Evolutionary conservation across 1,140 invertebrate genomes (phyloP), one percentile per base, ranked within the genome.

Genomic region (Calycopis cecrops): DNA sequence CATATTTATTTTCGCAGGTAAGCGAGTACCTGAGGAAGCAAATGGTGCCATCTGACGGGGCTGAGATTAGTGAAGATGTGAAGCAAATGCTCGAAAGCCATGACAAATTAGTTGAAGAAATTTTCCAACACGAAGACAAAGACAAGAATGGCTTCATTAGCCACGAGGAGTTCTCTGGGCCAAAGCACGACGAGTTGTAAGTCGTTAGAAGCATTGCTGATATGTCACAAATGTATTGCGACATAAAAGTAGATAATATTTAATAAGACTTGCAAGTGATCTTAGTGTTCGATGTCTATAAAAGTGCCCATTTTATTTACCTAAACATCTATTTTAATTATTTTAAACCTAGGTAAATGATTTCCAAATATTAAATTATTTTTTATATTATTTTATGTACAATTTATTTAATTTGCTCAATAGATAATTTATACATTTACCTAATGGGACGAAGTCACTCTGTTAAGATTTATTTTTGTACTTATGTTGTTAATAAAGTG

Each of bases 181-280:
- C 97, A 12, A 99, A 98, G 82, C 97, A 98, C 87, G 97, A 99
- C 80, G 97, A 99, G 88, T 92, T 99, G 71, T 98, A 94, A 94
- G 86, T 52, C 35, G 49, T 2, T 28, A 28, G 6, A 28, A 28
- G 6, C 2, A 28, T 28, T 28, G 6, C 21, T 28, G 21, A 2
- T 28, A 3, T 28, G 21, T 28, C 21, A n/a, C 21, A 28, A 3
- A 28, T 28, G 21, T 28, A 6, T 28, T 28, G 21, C 6, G 21
- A 6, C 6, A n/a, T 28, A 6, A 28, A 28, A 28, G 21, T 28
- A 28, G 21, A 28, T 28, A 28, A 28, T 28, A 28, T 28, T 3
- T 28, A 28, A 6, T 28, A 28, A 28, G 21, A 28, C 21, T 28
- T 28, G 2, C 21, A 28, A 28, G 21, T 28, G 21, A 28, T 28